Base-by-base conservation (phyloP, 2,888 invertebrate species). In the Philereme transversata region DNA sequence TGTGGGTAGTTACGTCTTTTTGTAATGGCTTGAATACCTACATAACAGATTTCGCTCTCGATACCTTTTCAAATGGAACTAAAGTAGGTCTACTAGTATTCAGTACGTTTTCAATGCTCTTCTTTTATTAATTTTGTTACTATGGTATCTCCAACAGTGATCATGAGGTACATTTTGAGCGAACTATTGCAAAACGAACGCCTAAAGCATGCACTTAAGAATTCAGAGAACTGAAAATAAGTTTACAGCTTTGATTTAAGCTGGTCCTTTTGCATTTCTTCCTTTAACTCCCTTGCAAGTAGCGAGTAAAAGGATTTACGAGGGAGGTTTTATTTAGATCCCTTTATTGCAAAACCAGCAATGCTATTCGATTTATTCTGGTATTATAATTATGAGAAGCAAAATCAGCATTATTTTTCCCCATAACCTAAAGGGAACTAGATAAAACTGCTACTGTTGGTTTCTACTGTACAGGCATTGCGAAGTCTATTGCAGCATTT, bases 171-270 rank as follows among this genome's bases (percentile, higher is more conserved):
- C 22, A 22, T 22, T 1, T 22, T 22, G 22, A 22, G 22, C 22
- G 22, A 22, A 22, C 22, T 46, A 46, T 5, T n/a, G 5, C 5
- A 35, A 44, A 9, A 44, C 55, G 49, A 55, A 49, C 11, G 50
- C 57, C 50, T 9, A 57, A 40, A 11, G 47, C 57, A 51, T 35
- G 11, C n/a, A 49, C 36, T 36, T 9, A 53, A 53, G 47, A 54
- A 51, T 54, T 51, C 35, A 46, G 46, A 49, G 57, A 52, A 53
- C 57, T 54, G 57, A 34, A 62, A 58, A 58, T 62, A 57, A 51
- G 54, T 62, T 62, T 47, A 62, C 51, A 54, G 54, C 62, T 54
- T 58, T 22, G 33, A 36, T 50, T 49, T 10, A 8, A 46, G 34
- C 45, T 45, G 45, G 49, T 51, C 54, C 41, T 57, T 48, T 62